Percentiles rank a stretch among this genome's conserved stretches.
These are phyloP conservation scores for Junonia oenone DNA, from an alignment of 2,888 invertebrate species.

Conservation along the genomic window DNA sequence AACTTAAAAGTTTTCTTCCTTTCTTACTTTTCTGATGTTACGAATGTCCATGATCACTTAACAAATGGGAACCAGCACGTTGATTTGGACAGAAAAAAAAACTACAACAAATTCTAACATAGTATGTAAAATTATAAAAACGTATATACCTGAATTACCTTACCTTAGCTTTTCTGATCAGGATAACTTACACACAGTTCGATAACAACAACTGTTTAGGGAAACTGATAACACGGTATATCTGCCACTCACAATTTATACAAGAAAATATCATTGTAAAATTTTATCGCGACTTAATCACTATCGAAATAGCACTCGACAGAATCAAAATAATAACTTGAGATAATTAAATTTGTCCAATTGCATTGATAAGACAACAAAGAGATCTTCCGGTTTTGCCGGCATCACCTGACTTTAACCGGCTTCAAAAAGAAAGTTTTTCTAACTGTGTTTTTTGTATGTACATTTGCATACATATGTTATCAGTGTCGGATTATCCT, in stretches of 20 bases:
- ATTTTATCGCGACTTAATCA: constrained; percentile 18
- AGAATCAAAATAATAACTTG: constrained; percentile 25
- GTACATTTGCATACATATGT: too few relatives aligned
- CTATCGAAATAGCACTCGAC: constrained; percentile 17
- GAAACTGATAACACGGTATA: constrained; percentile 13
- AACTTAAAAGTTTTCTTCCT: too few relatives aligned
- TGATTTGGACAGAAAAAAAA: too few relatives aligned
- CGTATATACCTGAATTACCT: too few relatives aligned
- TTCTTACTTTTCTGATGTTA: too few relatives aligned
- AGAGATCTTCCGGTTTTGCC: constrained; percentile 22
- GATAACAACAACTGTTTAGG: constrained; percentile 1
- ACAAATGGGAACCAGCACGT: too few relatives aligned
- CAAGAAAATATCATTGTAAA: constrained; percentile 15
- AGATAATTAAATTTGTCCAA: constrained; percentile 18
- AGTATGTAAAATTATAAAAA: too few relatives aligned
- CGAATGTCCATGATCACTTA: too few relatives aligned
- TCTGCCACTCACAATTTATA: constrained; percentile 21
- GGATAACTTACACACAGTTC: not conserved
- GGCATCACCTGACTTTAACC: constrained; percentile 9
- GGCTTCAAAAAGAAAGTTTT: too few relatives aligned
- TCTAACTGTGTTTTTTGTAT: too few relatives aligned
- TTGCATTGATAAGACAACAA: constrained; percentile 26
- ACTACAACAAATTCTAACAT: too few relatives aligned
- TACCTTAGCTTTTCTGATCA: constrained; percentile 2
- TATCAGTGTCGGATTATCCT: too few relatives aligned